A percentile compares a stretch with the other conserved stretches of the same genome.
Conservation (phyloP, 2,888 invertebrate species). For the Apotomis turbidana region DNA sequence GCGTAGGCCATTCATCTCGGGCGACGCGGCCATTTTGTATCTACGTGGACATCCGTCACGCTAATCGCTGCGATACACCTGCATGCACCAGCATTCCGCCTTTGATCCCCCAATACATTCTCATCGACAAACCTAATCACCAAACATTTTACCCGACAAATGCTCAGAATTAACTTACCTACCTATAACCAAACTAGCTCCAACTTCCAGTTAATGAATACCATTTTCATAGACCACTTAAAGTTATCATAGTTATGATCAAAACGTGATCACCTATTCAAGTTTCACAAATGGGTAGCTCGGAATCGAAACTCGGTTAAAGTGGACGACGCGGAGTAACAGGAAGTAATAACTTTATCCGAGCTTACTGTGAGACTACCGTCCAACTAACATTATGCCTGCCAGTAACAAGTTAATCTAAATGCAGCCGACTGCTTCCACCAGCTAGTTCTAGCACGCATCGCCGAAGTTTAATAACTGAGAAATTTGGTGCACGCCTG, state of each 20-base stretch:
- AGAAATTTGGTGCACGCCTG: conserved; percentile 70
- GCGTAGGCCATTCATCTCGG: conserved; percentile 66
- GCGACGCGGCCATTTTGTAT: conserved; percentile 73
- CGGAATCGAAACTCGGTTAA: conserved; percentile 77
- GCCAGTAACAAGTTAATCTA: conserved; percentile 83
- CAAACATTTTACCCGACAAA: neutral
- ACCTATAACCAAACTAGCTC: conserved; percentile 48
- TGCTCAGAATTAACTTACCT: neutral
- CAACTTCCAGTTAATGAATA: conserved; percentile 62
- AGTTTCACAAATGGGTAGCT: conserved; percentile 76
- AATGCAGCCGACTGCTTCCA: conserved; percentile 77
- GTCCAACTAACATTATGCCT: conserved; percentile 82
- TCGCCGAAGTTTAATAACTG: conserved; percentile 76
- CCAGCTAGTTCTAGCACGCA: conserved; percentile 74
- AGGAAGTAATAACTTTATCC: conserved; percentile 83
- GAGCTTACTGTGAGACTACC: conserved; percentile 75
- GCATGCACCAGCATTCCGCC: conserved; percentile 51
- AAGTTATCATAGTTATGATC: conserved; percentile 73
- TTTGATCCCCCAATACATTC: conserved; percentile 32
- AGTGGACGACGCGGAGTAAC: conserved; percentile 76
- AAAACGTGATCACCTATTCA: conserved; percentile 79
- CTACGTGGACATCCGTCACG: conserved; percentile 69
- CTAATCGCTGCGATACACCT: conserved; percentile 74
- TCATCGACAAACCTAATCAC: conserved; percentile 27
- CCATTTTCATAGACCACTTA: conserved; percentile 66